Evolutionary conservation across 2,113 vertebrate genomes (phyloP).

Genomic region (Odocoileus virginianus): DNA sequence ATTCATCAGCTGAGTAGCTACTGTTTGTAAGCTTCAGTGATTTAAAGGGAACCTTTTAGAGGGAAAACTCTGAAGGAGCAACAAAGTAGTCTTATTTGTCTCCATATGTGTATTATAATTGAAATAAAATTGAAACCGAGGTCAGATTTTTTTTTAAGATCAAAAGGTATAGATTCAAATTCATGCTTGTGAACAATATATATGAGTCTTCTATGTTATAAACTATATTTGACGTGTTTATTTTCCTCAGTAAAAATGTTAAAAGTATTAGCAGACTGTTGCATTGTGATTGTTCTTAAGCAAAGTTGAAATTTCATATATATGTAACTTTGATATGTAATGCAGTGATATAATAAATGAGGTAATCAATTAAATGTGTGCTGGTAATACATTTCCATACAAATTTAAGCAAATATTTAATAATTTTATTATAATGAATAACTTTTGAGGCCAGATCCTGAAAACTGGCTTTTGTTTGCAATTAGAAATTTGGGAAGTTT

Average conservation of each 20-base stretch:
- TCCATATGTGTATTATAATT: neutral
- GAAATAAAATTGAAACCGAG: neutral
- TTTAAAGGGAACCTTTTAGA: conserved; percentile 16
- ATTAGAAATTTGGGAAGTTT: neutral
- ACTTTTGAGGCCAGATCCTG: neutral
- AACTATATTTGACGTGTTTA: neutral
- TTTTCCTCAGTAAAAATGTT: neutral
- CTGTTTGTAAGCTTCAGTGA: neutral
- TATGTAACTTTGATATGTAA: neutral
- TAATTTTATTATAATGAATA: neutral
- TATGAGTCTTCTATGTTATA: neutral
- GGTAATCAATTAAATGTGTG: neutral
- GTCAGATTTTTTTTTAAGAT: conserved; percentile 18
- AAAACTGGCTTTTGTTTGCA: neutral
- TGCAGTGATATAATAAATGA: neutral
- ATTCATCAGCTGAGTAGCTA: neutral
- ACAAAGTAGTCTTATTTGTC: neutral
- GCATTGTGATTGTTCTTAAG: neutral
- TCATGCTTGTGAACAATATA: neutral
- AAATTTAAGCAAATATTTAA: neutral
- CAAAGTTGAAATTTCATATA: neutral
- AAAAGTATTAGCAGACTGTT: neutral
- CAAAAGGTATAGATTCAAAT: neutral
- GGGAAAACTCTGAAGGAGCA: neutral
- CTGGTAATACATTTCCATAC: neutral